Evolutionary conservation across 2,797 vertebrate genomes (phyloP), one percentile per base, ranked within the genome.

Genomic region (Cirrhinus mrigala): DNA sequence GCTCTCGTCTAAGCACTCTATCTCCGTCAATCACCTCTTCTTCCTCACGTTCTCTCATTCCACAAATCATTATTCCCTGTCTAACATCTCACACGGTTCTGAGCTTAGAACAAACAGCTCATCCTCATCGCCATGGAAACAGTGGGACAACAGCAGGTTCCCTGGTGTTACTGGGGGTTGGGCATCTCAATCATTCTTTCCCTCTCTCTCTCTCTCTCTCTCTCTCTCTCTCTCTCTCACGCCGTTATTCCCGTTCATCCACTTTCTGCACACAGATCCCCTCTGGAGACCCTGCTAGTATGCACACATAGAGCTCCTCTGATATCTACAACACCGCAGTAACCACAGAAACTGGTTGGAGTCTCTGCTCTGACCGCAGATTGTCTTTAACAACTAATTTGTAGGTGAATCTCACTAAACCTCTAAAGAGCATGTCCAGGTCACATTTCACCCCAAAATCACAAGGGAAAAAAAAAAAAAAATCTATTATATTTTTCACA

Each of bases 71-170:
- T 76, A 84, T 82, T 70, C 68, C 74, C 68, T 27, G 46, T 71
- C 73, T 88, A 89, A 90, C 90, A 86, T 93, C 91, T 91, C 89
- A 83, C 86, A 88, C 88, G 86, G 71, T 88, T 88, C 91, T 90
- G 87, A 82, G 82, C 82, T 85, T 88, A 90, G 91, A 88, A 92
- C 91, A 88, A 92, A 94, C 93, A 94, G 94, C 93, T 94, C 92
- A 87, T 95, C 90, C 85, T 92, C 93, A 95, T 97, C 92, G 87
- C 96, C 95, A 97, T 97, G 95, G 97, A 96, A 98, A 98, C 96
- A 94, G 93, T 62, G 91, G 93, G 92, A 95, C 93, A 95, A 96
- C 95, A 95, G 95, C 94, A 95, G 95, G 94, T 95, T 94, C 92
- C 91, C 91, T 86, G 86, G 90, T 89, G 89, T 87, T 90, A 90